These are phyloP conservation scores for Leucoraja erinaceus DNA, from an alignment of 2,113 vertebrate genomes.

Conservation along the genomic window DNA sequence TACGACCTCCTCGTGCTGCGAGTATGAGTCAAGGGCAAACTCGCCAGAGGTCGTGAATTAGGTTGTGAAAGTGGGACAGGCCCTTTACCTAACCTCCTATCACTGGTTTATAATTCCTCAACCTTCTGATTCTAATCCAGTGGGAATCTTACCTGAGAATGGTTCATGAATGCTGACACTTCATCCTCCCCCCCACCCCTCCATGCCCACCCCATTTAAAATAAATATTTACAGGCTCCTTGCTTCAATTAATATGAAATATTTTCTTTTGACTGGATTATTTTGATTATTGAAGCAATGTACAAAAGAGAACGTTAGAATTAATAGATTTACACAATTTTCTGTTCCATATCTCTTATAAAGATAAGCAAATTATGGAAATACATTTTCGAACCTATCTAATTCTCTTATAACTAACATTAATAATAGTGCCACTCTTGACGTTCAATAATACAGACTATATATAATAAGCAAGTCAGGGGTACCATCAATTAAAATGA, in stretches of 20 bases:
- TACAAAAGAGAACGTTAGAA: neutral
- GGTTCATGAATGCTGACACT: neutral
- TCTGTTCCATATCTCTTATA: too few relatives aligned
- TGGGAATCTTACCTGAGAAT: neutral
- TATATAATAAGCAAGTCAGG: neutral
- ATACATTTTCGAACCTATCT: neutral
- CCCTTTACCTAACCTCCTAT: neutral
- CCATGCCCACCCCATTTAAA: neutral
- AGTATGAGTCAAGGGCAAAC: too few relatives aligned
- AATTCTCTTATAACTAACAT: neutral
- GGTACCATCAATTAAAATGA: neutral
- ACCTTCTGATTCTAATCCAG: neutral
- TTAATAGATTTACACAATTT: neutral
- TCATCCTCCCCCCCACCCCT: too few relatives aligned
- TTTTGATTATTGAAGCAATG: too few relatives aligned
- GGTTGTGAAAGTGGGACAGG: too few relatives aligned
- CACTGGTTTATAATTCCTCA: neutral
- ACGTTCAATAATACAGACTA: neutral
- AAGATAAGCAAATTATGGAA: neutral
- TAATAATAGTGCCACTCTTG: neutral
- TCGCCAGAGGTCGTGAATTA: too few relatives aligned
- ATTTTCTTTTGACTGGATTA: neutral
- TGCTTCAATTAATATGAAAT: conserved; percentile 11
- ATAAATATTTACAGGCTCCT: neutral
- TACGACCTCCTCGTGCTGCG: too few relatives aligned